These are phyloP conservation scores for Cloeon dipterum DNA, from an alignment of 2,888 invertebrate species.

Conservation along the genomic window DNA sequence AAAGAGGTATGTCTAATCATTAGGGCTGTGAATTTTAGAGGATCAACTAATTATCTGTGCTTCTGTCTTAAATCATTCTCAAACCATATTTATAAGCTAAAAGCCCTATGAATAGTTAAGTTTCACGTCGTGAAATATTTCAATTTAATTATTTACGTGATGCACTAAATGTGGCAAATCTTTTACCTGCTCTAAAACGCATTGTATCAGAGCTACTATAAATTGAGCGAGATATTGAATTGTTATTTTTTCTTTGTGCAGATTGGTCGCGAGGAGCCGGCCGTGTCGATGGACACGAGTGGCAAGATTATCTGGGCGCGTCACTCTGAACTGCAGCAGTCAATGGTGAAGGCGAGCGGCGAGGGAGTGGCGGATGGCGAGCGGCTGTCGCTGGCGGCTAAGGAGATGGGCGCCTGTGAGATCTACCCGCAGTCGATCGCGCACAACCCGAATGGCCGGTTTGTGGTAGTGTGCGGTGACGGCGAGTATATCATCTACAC, in stretches of 20 bases:
- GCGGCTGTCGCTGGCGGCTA: slow-evolving; percentile 66
- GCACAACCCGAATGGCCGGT: slow-evolving; percentile 91
- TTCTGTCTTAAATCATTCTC: no score
- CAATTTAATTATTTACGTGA: no score
- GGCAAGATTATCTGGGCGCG: slow-evolving; percentile 99
- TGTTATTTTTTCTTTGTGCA: slow-evolving; percentile 9
- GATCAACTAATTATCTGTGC: no score
- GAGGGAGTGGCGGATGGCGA: slow-evolving; percentile 12
- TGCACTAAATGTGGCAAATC: no score
- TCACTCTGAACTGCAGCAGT: slow-evolving; percentile 96
- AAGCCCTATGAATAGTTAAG: no score
- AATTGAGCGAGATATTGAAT: no score
- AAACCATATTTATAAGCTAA: no score
- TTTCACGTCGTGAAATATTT: no score
- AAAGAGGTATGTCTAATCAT: no score
- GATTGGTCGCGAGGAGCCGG: slow-evolving; percentile 94
- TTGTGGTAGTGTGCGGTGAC: slow-evolving; percentile 93
- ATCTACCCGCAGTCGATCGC: slow-evolving; percentile 97
- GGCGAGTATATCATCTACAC: slow-evolving; percentile 99
- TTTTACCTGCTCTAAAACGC: no score
- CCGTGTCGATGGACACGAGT: slow-evolving; percentile 97
- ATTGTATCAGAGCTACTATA: no score
- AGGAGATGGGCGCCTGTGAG: slow-evolving; percentile 98
- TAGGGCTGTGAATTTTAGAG: no score
- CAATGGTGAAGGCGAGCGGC: slow-evolving; percentile 58